A percentile compares a stretch with the other conserved stretches of the same genome.
Evolutionary conservation across 2,797 vertebrate genomes (phyloP).

Genomic region (Tauraco hartlaubi): DNA sequence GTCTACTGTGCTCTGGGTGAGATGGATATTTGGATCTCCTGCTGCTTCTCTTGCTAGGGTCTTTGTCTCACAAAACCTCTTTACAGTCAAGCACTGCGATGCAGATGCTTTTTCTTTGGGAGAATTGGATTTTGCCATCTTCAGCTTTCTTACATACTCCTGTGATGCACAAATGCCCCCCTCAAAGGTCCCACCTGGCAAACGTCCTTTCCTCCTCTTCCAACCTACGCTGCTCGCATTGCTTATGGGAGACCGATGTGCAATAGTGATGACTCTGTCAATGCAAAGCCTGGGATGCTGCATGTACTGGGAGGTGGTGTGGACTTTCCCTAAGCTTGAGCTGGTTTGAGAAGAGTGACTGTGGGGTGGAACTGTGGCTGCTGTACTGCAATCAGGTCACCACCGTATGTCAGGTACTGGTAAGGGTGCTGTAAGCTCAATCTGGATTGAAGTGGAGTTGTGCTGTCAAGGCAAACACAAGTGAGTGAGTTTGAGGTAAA

Average conservation of each 20-base stretch:
- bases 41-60: not conserved
- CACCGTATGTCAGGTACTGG: fast-evolving
- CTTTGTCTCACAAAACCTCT: not conserved
- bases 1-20: not conserved
- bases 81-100: not conserved
- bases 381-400: not conserved
- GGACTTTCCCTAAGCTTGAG: not conserved
- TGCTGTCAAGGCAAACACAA: not conserved
- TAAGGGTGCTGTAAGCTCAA: not conserved
- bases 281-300: not conserved
- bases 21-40: not conserved
- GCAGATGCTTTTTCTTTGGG: not conserved
- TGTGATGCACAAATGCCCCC: not conserved
- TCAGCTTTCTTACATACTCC: not conserved
- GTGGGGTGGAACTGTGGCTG: not conserved
- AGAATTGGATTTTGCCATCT: not conserved
- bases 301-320: fast-evolving
- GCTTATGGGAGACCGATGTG: not conserved
- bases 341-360: not conserved
- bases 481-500: not conserved
- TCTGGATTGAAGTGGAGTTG: not conserved
- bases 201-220: not conserved
- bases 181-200: not conserved
- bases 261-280: fast-evolving
- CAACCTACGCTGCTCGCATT: not conserved